A percentile compares a stretch with the other conserved stretches of the same genome.
Conservation (phyloP, 2,113 vertebrate species). For the Cyanoderma ruficeps region DNA sequence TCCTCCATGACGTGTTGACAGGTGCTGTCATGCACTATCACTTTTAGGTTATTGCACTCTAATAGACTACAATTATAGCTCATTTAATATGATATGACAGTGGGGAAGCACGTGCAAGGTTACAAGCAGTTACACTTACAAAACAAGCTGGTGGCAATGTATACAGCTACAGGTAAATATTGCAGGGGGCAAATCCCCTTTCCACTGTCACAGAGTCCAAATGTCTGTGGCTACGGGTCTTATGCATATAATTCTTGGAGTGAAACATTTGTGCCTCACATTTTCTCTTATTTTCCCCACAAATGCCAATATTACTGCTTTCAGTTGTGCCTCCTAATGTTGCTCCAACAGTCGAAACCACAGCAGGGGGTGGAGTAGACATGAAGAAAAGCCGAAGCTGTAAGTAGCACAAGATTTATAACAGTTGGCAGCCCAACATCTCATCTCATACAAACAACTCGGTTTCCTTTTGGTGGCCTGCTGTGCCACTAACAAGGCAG, state of each 20-base stretch:
- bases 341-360: conserved; percentile 44
- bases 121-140: conserved; percentile 23
- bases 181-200: not conserved
- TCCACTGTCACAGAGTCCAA: not conserved
- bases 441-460: conserved; percentile 47
- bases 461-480: conserved; percentile 43
- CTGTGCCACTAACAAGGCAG: conserved; percentile 58
- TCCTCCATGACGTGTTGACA: conserved; percentile 59
- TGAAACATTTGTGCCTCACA: not conserved
- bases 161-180: conserved; percentile 3
- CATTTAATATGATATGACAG: conserved; percentile 72
- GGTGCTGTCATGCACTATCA: conserved; percentile 71
- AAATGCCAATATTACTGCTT: conserved; percentile 40
- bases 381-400: conserved; percentile 35
- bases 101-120: conserved; percentile 31
- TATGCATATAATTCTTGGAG: not conserved
- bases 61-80: conserved; percentile 69
- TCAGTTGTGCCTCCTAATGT: conserved; percentile 41
- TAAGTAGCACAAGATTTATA: conserved; percentile 59
- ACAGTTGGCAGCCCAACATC: conserved; percentile 56
- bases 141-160: not conserved
- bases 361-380: conserved; percentile 60
- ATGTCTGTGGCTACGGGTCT: not conserved
- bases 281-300: not conserved
- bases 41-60: conserved; percentile 63